Conservation (phyloP, 2,888 invertebrate species). For the Lasioglossum oenotherae region DNA sequence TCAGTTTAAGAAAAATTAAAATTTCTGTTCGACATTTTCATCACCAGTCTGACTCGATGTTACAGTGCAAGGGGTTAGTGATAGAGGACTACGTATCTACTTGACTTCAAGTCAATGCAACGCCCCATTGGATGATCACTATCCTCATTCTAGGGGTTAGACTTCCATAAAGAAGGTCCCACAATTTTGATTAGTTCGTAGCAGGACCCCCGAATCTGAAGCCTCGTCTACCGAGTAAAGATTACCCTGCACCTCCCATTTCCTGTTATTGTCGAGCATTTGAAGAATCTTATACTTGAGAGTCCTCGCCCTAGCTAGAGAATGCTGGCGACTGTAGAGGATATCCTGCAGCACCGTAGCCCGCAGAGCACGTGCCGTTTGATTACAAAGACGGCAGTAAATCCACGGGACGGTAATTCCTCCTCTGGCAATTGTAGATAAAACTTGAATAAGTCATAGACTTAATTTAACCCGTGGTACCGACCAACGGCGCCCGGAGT, state of each 20-base stretch:
- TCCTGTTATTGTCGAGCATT: not conserved
- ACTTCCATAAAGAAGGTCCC: not conserved
- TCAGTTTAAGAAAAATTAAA: too few relatives aligned
- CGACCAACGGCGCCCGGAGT: constrained; percentile 67
- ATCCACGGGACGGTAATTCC: constrained; percentile 76
- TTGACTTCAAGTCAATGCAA: too few relatives aligned
- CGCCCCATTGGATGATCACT: too few relatives aligned
- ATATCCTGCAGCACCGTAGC: not conserved
- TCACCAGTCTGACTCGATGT: too few relatives aligned
- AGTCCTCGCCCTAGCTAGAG: not conserved
- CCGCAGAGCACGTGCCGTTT: constrained; percentile 73
- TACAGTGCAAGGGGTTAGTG: too few relatives aligned
- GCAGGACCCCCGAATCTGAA: not conserved
- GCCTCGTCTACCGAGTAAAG: not conserved
- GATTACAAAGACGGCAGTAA: constrained; percentile 79
- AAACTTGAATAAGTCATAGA: constrained; percentile 84
- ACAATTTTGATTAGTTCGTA: not conserved
- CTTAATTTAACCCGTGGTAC: constrained; percentile 80
- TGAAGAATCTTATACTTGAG: not conserved
- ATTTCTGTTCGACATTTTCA: too few relatives aligned
- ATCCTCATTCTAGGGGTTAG: not conserved
- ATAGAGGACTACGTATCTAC: too few relatives aligned
- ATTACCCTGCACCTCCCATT: constrained; percentile 8
- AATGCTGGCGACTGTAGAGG: not conserved
- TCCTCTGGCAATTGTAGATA: constrained; percentile 83